A percentile compares a stretch with the other conserved stretches of the same genome.
phyloP scores from a whole-genome alignment of 2,888 invertebrate genomes.

The Amphiduros pacificus region DNA sequence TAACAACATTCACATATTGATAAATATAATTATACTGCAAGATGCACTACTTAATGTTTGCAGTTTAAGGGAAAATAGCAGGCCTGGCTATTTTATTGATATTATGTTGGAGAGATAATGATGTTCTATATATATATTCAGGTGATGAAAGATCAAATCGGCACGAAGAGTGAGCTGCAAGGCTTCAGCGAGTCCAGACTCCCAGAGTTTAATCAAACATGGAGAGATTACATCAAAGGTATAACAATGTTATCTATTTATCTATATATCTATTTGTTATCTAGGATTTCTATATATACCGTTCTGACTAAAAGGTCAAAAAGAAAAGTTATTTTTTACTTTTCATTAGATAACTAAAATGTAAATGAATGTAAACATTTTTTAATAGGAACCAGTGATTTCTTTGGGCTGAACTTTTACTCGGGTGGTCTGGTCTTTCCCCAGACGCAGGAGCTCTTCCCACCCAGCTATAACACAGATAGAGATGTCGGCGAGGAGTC shows the following conservation, averaged over 20 bases:
- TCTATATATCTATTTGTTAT: too few relatives aligned
- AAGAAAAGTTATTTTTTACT: neutral
- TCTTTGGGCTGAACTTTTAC: conserved; percentile 74
- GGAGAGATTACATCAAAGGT: conserved; percentile 38
- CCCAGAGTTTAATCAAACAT: conserved; percentile 43
- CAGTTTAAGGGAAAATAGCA: too few relatives aligned
- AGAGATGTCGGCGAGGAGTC: conserved; percentile 14
- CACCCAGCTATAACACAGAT: conserved; percentile 23
- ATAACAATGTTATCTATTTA: too few relatives aligned
- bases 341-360: too few relatives aligned
- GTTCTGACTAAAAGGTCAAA: neutral
- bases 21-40: too few relatives aligned
- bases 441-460: neutral
- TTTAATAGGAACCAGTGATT: conserved; percentile 66
- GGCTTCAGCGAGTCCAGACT: conserved; percentile 38
- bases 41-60: too few relatives aligned
- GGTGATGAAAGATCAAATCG: conserved; percentile 42
- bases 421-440: conserved; percentile 53
- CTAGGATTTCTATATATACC: too few relatives aligned
- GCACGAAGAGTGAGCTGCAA: conserved; percentile 37
- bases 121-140: too few relatives aligned
- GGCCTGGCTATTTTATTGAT: too few relatives aligned
- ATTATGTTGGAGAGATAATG: too few relatives aligned
- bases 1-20: too few relatives aligned
- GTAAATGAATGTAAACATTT: neutral